Percentiles rank a stretch among this genome's conserved stretches.
Evolutionary conservation across 1,140 invertebrate species (phyloP).

Genomic region (Dendrolimus kikuchii): DNA sequence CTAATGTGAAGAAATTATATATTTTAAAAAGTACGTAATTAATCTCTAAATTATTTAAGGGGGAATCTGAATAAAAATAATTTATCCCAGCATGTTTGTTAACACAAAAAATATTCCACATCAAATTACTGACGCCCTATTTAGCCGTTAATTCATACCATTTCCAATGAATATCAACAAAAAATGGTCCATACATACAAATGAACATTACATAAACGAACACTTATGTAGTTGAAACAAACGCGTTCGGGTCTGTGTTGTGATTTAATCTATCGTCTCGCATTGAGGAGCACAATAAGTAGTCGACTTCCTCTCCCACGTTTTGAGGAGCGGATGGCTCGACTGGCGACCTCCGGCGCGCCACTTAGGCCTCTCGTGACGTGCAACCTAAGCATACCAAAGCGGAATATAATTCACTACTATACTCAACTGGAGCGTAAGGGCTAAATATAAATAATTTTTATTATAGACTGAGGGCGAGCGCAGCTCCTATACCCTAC

Average conservation of each 20-base stretch:
- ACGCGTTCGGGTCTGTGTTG: conserved; percentile 33
- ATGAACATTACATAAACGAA: conserved; percentile 16
- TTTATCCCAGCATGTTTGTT: no score
- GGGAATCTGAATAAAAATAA: no score
- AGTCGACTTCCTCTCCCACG: conserved; percentile 67
- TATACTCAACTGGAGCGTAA: no score
- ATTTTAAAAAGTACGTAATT: no score
- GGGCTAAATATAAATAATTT: no score
- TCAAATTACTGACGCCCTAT: no score
- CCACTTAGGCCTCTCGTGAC: conserved; percentile 27
- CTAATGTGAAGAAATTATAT: no score
- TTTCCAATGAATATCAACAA: background rate
- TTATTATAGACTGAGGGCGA: no score
- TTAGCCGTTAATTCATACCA: no score
- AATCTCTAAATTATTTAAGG: no score
- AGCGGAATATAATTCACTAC: background rate
- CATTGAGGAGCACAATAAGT: conserved; percentile 67
- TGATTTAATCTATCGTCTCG: conserved; percentile 64
- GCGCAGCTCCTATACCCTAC: no score
- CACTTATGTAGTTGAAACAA: conserved; percentile 21
- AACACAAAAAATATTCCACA: no score
- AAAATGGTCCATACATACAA: conserved; percentile 28
- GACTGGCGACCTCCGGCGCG: conserved; percentile 52
- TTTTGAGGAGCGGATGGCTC: conserved; percentile 55
- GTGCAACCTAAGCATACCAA: conserved; percentile 6